Evolutionary conservation across 2,113 vertebrate genomes (phyloP).

Genomic region (Heterotis niloticus): DNA sequence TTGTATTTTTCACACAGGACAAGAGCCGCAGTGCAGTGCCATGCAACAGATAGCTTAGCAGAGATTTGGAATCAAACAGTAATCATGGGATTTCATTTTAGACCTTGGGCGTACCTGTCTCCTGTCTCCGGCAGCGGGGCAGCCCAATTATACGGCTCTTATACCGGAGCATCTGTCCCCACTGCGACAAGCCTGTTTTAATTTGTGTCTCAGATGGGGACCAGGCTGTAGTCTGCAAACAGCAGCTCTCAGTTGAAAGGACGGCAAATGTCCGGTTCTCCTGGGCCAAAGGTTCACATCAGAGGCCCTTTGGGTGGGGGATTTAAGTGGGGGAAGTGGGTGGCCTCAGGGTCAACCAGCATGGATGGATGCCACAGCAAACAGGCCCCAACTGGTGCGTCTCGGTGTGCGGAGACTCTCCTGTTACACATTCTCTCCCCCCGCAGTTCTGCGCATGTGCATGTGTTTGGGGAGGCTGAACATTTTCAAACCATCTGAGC

Average conservation of each 20-base stretch:
- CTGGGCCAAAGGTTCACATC: slow-evolving; percentile 13
- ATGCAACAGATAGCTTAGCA: slow-evolving; percentile 12
- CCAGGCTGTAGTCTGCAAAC: background rate
- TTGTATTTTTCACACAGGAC: background rate
- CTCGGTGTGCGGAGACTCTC: slow-evolving; percentile 25
- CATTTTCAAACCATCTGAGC: background rate
- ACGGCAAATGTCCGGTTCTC: background rate
- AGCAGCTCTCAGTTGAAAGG: background rate
- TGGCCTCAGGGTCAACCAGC: slow-evolving; percentile 37
- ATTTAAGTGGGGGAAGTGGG: slow-evolving; percentile 2
- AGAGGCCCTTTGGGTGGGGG: slow-evolving; percentile 4
- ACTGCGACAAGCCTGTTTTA: background rate
- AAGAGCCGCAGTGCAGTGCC: background rate
- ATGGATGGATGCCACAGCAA: slow-evolving; percentile 22
- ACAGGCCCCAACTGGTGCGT: slow-evolving; percentile 50
- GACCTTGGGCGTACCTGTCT: slow-evolving; percentile 22
- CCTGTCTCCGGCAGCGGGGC: background rate
- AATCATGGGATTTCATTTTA: slow-evolving; percentile 26
- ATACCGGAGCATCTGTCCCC: background rate
- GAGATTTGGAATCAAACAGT: slow-evolving; percentile 31
- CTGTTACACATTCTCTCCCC: slow-evolving; percentile 27
- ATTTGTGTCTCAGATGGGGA: background rate
- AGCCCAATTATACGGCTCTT: slow-evolving; percentile 10
- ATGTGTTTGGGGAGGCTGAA: background rate
- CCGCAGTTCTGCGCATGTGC: background rate